phyloP scores from a whole-genome alignment of 2,888 invertebrate genomes.

The Dolichomitus sp. region DNA sequence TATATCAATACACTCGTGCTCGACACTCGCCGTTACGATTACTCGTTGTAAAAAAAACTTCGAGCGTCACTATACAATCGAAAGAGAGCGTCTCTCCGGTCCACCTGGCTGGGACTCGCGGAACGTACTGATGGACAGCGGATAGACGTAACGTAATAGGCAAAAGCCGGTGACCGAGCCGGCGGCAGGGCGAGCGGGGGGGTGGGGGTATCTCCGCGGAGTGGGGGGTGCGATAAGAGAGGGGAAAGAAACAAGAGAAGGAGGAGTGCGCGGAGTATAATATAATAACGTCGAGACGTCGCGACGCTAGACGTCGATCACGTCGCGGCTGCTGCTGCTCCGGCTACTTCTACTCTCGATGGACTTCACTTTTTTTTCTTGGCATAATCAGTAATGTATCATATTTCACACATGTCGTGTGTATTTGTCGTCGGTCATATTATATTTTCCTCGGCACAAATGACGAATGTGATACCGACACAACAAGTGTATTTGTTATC shows the following conservation, averaged over 20 bases:
- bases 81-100: background rate
- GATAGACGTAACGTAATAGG: conserved; percentile 33
- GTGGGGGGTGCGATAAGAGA: background rate
- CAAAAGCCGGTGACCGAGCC: conserved; percentile 56
- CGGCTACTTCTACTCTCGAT: conserved; percentile 1
- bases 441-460: background rate
- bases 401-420: background rate
- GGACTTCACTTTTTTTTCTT: conserved; percentile 62
- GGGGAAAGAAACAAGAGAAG: conserved; percentile 5
- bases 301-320: conserved; percentile 45
- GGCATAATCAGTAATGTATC: conserved; percentile 49
- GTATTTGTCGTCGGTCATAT: background rate
- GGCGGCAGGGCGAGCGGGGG: conserved; percentile 10
- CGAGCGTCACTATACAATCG: background rate
- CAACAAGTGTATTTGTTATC: background rate
- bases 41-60: background rate
- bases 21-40: conserved; percentile 3
- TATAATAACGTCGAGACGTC: conserved; percentile 51
- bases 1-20: background rate
- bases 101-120: conserved; percentile 30
- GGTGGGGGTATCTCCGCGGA: background rate
- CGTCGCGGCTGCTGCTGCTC: background rate
- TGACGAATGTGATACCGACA: background rate
- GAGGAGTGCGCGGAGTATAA: conserved; percentile 31
- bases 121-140: conserved; percentile 22